Evolutionary conservation across 2,888 invertebrate genomes (phyloP).

Genomic region (Orgyia antiqua): DNA sequence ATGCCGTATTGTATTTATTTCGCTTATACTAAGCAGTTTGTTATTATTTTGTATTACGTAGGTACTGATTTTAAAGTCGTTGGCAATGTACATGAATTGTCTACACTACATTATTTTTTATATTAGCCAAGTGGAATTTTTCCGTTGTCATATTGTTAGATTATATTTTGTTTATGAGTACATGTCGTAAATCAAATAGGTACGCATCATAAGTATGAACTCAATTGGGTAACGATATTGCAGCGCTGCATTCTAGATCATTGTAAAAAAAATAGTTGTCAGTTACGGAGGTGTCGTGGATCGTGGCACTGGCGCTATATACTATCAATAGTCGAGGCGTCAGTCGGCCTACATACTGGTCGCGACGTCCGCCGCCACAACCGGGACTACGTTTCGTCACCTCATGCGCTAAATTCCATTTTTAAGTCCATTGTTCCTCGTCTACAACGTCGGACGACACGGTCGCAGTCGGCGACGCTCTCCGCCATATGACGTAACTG

Average conservation of each 20-base stretch:
- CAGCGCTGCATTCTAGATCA: slow-evolving; percentile 33
- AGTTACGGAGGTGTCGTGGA: slow-evolving; percentile 19
- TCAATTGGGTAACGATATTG: too few species aligned
- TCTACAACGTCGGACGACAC: slow-evolving; percentile 27
- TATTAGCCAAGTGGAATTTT: too few species aligned
- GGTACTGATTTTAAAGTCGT: too few species aligned
- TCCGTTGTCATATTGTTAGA: too few species aligned
- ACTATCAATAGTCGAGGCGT: slow-evolving; percentile 64
- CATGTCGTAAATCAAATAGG: too few species aligned
- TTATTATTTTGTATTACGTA: too few species aligned
- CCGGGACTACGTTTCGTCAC: slow-evolving; percentile 56
- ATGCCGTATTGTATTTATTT: too few species aligned
- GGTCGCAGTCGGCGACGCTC: slow-evolving; percentile 14
- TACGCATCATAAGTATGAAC: too few species aligned
- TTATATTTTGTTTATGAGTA: too few species aligned
- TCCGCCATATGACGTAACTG: slow-evolving; percentile 35
- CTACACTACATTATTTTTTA: too few species aligned
- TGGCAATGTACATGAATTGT: too few species aligned
- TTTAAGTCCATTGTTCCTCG: slow-evolving; percentile 50
- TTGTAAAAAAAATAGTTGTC: slow-evolving; percentile 30
- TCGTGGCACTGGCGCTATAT: slow-evolving; percentile 19
- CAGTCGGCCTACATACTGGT: slow-evolving; percentile 61
- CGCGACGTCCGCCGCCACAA: slow-evolving; percentile 39
- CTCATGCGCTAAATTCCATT: slow-evolving; percentile 58
- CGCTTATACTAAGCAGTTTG: too few species aligned